Evolutionary conservation across 2,797 vertebrate genomes (phyloP), one percentile per base, ranked within the genome.

Genomic region (Crocidura indochinensis): DNA sequence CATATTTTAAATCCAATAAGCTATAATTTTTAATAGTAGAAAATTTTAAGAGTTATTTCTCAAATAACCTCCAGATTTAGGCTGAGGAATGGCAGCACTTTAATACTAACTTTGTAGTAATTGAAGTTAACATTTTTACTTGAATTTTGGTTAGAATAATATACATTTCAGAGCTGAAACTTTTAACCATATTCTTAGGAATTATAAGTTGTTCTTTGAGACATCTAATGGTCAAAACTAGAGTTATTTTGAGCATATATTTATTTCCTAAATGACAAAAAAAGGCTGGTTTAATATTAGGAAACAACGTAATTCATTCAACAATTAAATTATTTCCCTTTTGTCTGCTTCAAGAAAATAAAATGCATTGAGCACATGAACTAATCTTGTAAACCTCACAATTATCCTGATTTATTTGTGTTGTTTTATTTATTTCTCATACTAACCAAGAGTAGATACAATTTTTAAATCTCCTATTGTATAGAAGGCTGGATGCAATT

Each of bases 391-490:
- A 69, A 91, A 49, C 24, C 12, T 91, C 47, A 93, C 53, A 94
- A 92, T 93, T 91, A 95, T 90, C 84, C 84, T 86, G 92, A 84
- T 89, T 87, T 56, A 22, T 0, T 0, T 76, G 17, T 44, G 7
- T 64, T 86, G 2, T 85, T 82, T 95, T 84, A 69, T 75, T 95
- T 77, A 67, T 94, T 90, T n/a, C 90, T 93, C 94, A 73, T 22
- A 38, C 73, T 38, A 88, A 67, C 38, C 69, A 31, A 64, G 46
- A 65, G 4, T 26, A 77, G 20, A 8, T 56, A 29, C n/a, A 78
- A 65, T 76, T 65, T 79, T 74, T 74, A 87, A 77, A 78, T 77
- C 29, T 15, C 2, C 60, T 24, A 62, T 65, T 56, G 24, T 74
- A 44, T 3, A 78, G 26, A 15, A 44, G 22, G 76, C 2, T 0